Percentiles rank a stretch among this genome's conserved stretches.
Conservation (phyloP, 2,113 vertebrate species). For the Eretmochelys imbricata region DNA sequence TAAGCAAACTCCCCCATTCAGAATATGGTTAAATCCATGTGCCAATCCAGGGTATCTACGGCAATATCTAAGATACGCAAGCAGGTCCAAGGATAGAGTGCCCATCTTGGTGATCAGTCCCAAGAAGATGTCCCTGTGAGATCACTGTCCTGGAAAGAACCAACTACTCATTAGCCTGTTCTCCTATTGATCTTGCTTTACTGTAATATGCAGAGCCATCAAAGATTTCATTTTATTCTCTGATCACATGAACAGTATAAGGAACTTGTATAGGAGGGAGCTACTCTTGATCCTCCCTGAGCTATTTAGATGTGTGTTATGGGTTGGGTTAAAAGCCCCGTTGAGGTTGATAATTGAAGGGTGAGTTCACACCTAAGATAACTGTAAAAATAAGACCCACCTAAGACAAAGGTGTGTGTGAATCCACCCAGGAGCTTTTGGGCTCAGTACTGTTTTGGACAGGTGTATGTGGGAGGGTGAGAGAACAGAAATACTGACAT, state of each 20-base stretch:
- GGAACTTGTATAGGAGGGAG: conserved; percentile 13
- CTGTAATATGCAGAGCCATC: background rate
- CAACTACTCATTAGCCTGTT: background rate
- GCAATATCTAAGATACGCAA: too few relatives aligned
- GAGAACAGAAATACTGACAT: too few relatives aligned
- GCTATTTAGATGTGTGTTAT: too few relatives aligned
- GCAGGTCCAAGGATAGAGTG: background rate
- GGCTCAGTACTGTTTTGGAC: too few relatives aligned
- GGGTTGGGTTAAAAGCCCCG: too few relatives aligned
- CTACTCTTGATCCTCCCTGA: background rate
- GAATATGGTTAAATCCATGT: background rate
- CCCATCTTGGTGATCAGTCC: background rate
- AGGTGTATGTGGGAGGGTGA: too few relatives aligned
- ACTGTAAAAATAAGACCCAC: too few relatives aligned
- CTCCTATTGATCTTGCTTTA: background rate
- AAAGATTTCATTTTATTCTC: background rate
- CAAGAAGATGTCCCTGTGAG: background rate
- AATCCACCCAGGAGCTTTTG: too few relatives aligned
- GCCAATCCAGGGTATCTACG: background rate
- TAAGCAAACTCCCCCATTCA: background rate
- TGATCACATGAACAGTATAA: background rate
- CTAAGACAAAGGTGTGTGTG: too few relatives aligned
- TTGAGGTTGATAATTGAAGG: too few relatives aligned
- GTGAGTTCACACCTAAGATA: too few relatives aligned
- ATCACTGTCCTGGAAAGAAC: background rate